These are phyloP conservation scores for Dipodomys stephensi DNA, from an alignment of 2,113 vertebrate species.

Conservation along the genomic window DNA sequence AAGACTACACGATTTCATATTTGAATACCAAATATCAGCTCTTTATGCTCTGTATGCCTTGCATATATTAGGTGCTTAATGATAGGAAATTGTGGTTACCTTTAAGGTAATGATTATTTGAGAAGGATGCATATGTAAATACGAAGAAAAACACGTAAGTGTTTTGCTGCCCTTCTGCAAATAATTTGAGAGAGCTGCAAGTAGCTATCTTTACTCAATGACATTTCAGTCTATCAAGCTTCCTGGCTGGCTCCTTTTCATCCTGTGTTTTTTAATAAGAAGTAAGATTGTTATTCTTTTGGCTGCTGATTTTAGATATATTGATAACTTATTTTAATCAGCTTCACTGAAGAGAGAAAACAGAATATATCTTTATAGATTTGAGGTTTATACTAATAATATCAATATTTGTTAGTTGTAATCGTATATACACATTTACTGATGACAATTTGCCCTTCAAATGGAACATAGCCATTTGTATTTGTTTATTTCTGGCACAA, in stretches of 20 bases:
- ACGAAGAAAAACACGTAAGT: constrained; percentile 2
- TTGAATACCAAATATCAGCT: constrained; percentile 22
- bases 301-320: constrained; percentile 53
- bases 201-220: constrained; percentile 25
- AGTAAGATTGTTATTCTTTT: constrained; percentile 55
- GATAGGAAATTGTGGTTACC: background rate
- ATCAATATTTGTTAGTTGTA: constrained; percentile 42
- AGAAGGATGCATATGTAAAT: constrained; percentile 26
- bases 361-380: constrained; percentile 16
- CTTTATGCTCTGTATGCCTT: background rate
- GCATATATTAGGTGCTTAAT: constrained; percentile 32
- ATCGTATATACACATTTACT: background rate
- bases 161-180: background rate
- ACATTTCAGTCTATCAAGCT: constrained; percentile 50
- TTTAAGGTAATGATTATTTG: constrained; percentile 6
- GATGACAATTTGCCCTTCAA: background rate
- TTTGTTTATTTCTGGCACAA: constrained; percentile 29
- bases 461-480: background rate
- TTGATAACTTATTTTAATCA: constrained; percentile 45
- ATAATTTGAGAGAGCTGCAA: background rate
- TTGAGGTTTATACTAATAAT: constrained; percentile 12
- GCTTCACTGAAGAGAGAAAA: constrained; percentile 26
- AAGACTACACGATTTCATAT: constrained; percentile 46
- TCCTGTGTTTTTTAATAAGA: constrained; percentile 46
- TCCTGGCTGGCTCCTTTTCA: constrained; percentile 1